Percentiles rank a stretch among this genome's conserved stretches.
Conservation (phyloP, 2,888 invertebrate genomes). For the Mythimna vitellina region DNA sequence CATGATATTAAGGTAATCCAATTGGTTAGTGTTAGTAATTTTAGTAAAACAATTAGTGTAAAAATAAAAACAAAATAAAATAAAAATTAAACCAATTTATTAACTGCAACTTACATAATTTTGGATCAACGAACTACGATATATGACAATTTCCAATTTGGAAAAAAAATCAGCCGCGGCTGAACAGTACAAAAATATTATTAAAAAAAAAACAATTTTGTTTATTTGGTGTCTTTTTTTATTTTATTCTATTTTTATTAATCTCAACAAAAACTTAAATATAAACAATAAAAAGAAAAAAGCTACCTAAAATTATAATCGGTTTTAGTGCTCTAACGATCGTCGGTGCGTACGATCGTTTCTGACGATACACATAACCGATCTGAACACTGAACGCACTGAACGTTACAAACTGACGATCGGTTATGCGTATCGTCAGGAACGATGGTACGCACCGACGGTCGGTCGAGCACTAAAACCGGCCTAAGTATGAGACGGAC, state of each 20-base stretch:
- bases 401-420: too few relatives aligned
- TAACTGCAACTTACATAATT: conserved; percentile 26
- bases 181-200: not conserved
- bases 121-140: conserved; percentile 2
- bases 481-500: not conserved
- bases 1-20: not conserved
- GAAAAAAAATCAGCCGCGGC: not conserved
- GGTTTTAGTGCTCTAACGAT: too few relatives aligned
- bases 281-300: not conserved
- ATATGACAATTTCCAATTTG: not conserved
- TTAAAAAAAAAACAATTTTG: not conserved
- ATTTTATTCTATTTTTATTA: conserved; percentile 12
- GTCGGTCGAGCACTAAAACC: too few relatives aligned
- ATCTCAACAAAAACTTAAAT: not conserved
- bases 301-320: not conserved
- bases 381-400: too few relatives aligned
- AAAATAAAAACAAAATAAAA: conserved; percentile 38
- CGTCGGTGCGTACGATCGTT: too few relatives aligned
- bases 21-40: not conserved
- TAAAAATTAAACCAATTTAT: conserved; percentile 33
- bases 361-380: too few relatives aligned
- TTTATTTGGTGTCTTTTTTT: not conserved
- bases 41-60: conserved; percentile 5
- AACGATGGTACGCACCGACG: too few relatives aligned
- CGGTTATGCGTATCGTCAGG: too few relatives aligned